Conservation (phyloP, 2,797 vertebrate species). For the Muscicapa striata region DNA sequence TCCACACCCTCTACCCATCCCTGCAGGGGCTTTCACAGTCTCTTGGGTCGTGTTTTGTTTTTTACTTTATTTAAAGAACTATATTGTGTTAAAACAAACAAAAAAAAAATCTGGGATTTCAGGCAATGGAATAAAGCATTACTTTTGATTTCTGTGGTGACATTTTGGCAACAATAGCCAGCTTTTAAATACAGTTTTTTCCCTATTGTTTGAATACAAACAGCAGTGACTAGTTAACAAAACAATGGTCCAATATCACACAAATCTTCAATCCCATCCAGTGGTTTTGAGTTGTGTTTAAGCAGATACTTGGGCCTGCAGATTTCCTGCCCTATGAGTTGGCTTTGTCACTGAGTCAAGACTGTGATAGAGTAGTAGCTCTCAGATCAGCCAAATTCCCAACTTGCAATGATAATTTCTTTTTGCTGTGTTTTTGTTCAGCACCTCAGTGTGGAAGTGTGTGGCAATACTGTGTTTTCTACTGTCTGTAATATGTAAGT, state of each 20-base stretch:
- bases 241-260: not conserved
- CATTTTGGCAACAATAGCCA: not conserved
- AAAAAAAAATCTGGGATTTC: not conserved
- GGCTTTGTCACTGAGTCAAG: not conserved
- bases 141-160: slow-evolving; percentile 14
- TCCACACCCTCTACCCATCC: not conserved
- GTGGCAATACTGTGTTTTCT: not conserved
- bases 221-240: slow-evolving; percentile 30
- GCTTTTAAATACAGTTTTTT: slow-evolving; percentile 11
- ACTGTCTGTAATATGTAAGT: not conserved
- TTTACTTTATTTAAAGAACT: not conserved
- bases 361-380: not conserved
- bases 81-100: not conserved
- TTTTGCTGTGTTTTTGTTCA: not conserved
- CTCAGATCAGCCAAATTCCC: not conserved
- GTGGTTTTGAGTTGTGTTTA: not conserved
- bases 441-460: not conserved
- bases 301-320: not conserved
- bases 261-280: not conserved
- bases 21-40: not conserved
- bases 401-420: not conserved
- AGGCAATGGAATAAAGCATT: not conserved
- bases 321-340: not conserved
- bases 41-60: not conserved
- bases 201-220: not conserved